Conservation (phyloP, 64 coral and sea anemone genomes). For the Montipora cactus region DNA sequence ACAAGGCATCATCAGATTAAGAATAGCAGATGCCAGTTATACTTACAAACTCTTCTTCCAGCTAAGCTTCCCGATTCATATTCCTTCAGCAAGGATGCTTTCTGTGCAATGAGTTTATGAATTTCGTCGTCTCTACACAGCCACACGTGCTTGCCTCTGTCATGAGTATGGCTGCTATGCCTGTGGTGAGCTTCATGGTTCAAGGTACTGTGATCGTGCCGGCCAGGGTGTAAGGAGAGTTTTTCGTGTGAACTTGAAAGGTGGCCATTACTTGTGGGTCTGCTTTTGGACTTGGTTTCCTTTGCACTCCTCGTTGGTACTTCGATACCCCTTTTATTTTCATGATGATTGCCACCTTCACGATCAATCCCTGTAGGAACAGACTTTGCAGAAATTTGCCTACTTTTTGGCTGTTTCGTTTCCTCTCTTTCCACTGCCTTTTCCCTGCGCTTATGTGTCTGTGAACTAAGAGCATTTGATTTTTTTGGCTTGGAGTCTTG, state of each 20-base stretch:
- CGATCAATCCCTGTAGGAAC: background rate
- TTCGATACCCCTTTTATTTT: background rate
- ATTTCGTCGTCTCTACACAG: slow-evolving; percentile 96
- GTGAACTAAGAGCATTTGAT: background rate
- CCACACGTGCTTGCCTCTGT: slow-evolving; percentile 91
- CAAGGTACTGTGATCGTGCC: background rate
- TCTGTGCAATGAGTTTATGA: slow-evolving; percentile 95
- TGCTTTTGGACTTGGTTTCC: background rate
- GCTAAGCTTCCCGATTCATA: slow-evolving; percentile 93
- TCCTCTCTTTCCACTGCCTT: background rate
- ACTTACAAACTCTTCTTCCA: slow-evolving; percentile 84
- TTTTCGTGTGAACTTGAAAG: slow-evolving; percentile 35
- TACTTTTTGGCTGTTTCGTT: slow-evolving; percentile 11
- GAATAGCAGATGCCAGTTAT: background rate
- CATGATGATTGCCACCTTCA: background rate
- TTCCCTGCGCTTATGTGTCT: background rate
- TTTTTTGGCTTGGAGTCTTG: slow-evolving; percentile 13
- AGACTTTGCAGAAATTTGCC: slow-evolving; percentile 2
- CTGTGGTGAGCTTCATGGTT: slow-evolving; percentile 8
- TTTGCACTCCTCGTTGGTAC: background rate
- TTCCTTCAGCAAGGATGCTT: slow-evolving; percentile 90
- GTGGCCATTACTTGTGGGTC: slow-evolving; percentile 34
- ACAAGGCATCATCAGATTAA: background rate
- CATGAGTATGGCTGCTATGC: slow-evolving; percentile 11
- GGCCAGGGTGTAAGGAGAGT: background rate